phyloP scores from a whole-genome alignment of 2,113 vertebrate species.

The Deroptyus accipitrinus region DNA sequence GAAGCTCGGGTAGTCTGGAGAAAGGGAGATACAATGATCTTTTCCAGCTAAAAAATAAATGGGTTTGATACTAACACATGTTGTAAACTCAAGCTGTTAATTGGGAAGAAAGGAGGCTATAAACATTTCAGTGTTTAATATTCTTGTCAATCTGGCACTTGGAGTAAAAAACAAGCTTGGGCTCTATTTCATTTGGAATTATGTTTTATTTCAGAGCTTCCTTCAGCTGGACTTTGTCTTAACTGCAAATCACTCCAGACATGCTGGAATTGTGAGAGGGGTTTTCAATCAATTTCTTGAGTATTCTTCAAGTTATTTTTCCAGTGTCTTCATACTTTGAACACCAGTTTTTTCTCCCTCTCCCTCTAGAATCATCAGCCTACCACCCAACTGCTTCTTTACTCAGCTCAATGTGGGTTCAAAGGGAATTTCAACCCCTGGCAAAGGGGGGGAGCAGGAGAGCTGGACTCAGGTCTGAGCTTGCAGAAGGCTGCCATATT shows the following conservation, averaged over 20 bases:
- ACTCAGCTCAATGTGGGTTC: background rate
- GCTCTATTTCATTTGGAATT: constrained; percentile 17
- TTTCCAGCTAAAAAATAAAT: background rate
- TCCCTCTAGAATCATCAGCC: background rate
- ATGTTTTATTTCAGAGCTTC: background rate
- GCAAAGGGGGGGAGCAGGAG: background rate
- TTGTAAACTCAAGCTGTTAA: constrained; percentile 27
- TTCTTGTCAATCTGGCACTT: background rate
- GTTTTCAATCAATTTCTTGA: background rate
- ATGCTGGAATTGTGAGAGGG: background rate
- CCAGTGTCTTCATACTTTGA: background rate
- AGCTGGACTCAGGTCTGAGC: background rate
- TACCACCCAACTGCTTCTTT: background rate
- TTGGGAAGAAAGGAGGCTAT: background rate
- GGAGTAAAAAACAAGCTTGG: background rate
- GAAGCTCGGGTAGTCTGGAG: background rate
- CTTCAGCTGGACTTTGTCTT: background rate
- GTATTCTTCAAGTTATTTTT: background rate
- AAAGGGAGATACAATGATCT: background rate
- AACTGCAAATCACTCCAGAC: background rate
- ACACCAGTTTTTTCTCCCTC: too few relatives aligned
- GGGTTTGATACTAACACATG: background rate
- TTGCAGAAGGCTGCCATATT: background rate
- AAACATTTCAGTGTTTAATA: background rate
- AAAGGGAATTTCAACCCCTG: background rate